These are phyloP conservation scores for Petrocephalus schoutedeni DNA, from an alignment of 2,797 vertebrate species.

Conservation along the genomic window DNA sequence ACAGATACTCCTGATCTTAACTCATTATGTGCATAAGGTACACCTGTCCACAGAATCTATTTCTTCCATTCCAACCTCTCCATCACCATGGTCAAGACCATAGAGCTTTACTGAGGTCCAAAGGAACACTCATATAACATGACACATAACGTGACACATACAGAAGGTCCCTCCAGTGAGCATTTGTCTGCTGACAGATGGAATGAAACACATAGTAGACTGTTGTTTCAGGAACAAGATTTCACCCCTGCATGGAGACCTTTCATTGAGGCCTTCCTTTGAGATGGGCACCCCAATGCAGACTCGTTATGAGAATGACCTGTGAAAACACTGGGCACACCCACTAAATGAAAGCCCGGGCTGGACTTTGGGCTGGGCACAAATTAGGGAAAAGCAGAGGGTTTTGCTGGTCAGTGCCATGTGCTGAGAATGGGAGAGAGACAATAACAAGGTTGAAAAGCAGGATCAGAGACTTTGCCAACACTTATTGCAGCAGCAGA, in stretches of 20 bases:
- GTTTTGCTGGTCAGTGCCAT: slow-evolving; percentile 18
- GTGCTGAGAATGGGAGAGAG: background rate
- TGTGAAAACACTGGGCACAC: background rate
- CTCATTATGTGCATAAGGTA: no score
- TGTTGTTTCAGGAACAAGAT: background rate
- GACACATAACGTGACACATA: background rate
- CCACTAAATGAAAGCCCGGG: background rate
- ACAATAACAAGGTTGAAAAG: background rate
- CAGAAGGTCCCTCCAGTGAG: background rate
- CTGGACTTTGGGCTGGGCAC: background rate
- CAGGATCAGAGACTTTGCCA: background rate
- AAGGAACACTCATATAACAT: background rate
- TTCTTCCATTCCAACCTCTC: no score
- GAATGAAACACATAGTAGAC: background rate
- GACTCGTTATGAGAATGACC: background rate
- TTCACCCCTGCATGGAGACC: background rate
- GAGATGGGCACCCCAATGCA: background rate
- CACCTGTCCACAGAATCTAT: no score
- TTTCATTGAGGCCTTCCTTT: background rate
- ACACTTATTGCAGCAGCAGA: background rate
- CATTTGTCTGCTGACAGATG: background rate
- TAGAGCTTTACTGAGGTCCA: background rate
- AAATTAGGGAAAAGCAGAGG: slow-evolving; percentile 37
- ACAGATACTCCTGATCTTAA: no score
- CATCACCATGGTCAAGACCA: no score